Conservation (phyloP, 2,113 vertebrate species). For the Pantherophis guttatus region DNA sequence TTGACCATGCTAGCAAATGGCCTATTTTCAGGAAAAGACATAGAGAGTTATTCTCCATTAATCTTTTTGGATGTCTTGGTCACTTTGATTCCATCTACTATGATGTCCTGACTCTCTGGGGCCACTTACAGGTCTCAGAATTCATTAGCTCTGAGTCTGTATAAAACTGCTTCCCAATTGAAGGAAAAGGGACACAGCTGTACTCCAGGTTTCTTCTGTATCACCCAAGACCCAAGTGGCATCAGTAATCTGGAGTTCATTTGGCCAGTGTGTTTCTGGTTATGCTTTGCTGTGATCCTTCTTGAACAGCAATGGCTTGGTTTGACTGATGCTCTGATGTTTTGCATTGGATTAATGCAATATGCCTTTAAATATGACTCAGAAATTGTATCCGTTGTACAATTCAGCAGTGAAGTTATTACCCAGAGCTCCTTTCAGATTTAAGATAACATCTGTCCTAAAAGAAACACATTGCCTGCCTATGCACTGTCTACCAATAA, state of each 20-base stretch:
- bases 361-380: background rate
- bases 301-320: background rate
- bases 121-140: background rate
- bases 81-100: background rate
- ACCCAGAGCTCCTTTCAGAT: background rate
- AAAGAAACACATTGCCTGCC: background rate
- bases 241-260: background rate
- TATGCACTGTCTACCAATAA: background rate
- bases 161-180: background rate
- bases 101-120: background rate
- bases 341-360: background rate
- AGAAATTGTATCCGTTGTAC: background rate
- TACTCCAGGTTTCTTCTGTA: background rate
- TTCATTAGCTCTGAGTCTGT: background rate
- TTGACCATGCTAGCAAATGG: background rate
- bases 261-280: background rate
- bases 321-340: background rate
- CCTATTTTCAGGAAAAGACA: background rate
- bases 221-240: background rate
- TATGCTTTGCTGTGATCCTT: background rate
- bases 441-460: background rate
- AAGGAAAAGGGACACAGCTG: background rate
- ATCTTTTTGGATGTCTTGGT: background rate
- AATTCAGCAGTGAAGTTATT: background rate
- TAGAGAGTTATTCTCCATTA: background rate